phyloP scores from a whole-genome alignment of 2,797 vertebrate species.

The Sciaenops ocellatus region DNA sequence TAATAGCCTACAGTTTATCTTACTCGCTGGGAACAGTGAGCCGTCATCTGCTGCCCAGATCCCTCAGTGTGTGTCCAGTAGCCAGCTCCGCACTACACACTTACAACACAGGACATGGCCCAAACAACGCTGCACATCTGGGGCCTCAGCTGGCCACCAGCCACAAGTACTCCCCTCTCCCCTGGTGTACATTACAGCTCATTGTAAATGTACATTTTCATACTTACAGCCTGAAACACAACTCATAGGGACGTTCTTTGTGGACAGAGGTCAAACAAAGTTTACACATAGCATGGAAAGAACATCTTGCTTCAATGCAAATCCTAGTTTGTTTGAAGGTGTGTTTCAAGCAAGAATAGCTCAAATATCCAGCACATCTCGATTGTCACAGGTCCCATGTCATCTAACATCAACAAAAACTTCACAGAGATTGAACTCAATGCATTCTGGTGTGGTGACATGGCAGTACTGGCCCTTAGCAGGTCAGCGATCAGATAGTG shows the following conservation, averaged over 20 bases:
- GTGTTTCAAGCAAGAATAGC: slow-evolving; percentile 36
- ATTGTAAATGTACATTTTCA: slow-evolving; percentile 68
- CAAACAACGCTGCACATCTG: slow-evolving; percentile 80
- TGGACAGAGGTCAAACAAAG: slow-evolving; percentile 60
- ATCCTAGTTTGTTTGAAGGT: slow-evolving; percentile 47
- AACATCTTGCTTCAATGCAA: slow-evolving; percentile 35
- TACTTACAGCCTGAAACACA: slow-evolving; percentile 55
- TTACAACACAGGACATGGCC: slow-evolving; percentile 73
- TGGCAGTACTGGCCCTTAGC: not conserved
- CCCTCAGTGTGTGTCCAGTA: slow-evolving; percentile 73
- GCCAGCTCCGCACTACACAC: slow-evolving; percentile 66
- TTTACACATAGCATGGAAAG: slow-evolving; percentile 52
- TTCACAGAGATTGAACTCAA: slow-evolving; percentile 16
- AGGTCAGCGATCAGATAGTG: slow-evolving; percentile 15
- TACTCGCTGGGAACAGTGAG: slow-evolving; percentile 42
- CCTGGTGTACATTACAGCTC: slow-evolving; percentile 63
- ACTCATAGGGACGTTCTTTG: slow-evolving; percentile 55
- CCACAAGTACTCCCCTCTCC: slow-evolving; percentile 59
- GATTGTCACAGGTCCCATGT: slow-evolving; percentile 39
- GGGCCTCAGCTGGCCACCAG: slow-evolving; percentile 71
- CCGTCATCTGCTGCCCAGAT: slow-evolving; percentile 79
- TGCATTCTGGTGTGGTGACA: slow-evolving; percentile 9
- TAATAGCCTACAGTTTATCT: slow-evolving; percentile 56
- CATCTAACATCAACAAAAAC: slow-evolving; percentile 8
- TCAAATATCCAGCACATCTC: slow-evolving; percentile 29